Percentiles rank a stretch among this genome's conserved stretches.
phyloP scores from a whole-genome alignment of 2,113 vertebrate species.

The Thinocorus orbignyianus region DNA sequence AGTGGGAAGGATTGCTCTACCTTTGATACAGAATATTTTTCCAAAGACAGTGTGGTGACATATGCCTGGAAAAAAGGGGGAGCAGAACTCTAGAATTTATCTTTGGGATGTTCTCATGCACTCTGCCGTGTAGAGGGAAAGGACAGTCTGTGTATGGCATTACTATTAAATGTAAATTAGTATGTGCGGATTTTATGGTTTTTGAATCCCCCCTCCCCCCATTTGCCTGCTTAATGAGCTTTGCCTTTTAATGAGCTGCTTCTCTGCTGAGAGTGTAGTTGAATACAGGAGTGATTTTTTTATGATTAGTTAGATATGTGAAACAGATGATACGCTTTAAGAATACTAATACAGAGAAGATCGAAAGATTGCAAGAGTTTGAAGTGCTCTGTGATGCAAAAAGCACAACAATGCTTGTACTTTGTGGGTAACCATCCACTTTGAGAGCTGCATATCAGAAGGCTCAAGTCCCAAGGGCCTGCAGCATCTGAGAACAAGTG shows the following conservation, averaged over 20 bases:
- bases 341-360: not conserved
- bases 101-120: not conserved
- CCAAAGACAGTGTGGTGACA: not conserved
- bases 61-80: not conserved
- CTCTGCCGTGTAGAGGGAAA: not conserved
- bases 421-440: not conserved
- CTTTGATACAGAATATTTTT: not conserved
- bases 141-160: not conserved
- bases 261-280: not conserved
- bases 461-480: not conserved
- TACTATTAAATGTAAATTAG: not conserved
- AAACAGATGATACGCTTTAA: not conserved
- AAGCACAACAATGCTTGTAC: not conserved
- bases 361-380: not conserved
- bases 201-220: fast-evolving
- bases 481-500: not conserved
- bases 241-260: not conserved
- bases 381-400: not conserved
- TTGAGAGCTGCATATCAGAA: not conserved
- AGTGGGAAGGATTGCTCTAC: not conserved
- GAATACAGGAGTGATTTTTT: not conserved
- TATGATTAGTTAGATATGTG: not conserved
- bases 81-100: not conserved
- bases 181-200: not conserved
- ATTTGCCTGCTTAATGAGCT: not conserved